These are phyloP conservation scores for Callocephalon fimbriatum DNA, from an alignment of 2,113 vertebrate genomes.

Conservation along the genomic window DNA sequence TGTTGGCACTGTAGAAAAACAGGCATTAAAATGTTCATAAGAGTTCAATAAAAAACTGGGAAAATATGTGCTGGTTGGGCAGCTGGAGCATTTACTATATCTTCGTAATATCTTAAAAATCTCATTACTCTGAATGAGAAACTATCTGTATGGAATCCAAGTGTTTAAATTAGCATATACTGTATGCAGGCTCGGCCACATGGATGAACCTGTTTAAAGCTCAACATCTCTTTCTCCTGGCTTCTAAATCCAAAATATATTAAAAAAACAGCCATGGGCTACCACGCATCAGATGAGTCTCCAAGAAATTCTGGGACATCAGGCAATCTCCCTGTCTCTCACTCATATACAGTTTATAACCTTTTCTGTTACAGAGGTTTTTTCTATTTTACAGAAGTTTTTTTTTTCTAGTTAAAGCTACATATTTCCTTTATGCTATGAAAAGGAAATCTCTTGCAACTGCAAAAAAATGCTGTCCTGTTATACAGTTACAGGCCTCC, in stretches of 20 bases:
- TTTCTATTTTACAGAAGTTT: not conserved
- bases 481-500: not conserved
- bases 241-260: not conserved
- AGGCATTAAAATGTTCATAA: constrained; percentile 61
- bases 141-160: constrained; percentile 36
- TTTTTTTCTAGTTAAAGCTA: not conserved
- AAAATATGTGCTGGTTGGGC: constrained; percentile 35
- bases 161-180: constrained; percentile 60
- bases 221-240: constrained; percentile 30
- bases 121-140: constrained; percentile 57
- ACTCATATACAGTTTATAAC: rapidly evolving
- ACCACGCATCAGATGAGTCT: not conserved
- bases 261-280: not conserved
- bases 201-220: constrained; percentile 47
- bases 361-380: not conserved
- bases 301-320: not conserved
- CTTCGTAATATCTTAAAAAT: constrained; percentile 58
- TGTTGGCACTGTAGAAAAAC: constrained; percentile 14
- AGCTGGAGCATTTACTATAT: constrained; percentile 54
- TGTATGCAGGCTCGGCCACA: constrained; percentile 35
- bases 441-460: not conserved
- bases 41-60: not conserved
- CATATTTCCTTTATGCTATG: not conserved
- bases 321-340: not conserved
- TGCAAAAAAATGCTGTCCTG: not conserved